These are phyloP conservation scores for Actenoides lindsayi DNA, from an alignment of 2,113 vertebrate species.

Conservation along the genomic window DNA sequence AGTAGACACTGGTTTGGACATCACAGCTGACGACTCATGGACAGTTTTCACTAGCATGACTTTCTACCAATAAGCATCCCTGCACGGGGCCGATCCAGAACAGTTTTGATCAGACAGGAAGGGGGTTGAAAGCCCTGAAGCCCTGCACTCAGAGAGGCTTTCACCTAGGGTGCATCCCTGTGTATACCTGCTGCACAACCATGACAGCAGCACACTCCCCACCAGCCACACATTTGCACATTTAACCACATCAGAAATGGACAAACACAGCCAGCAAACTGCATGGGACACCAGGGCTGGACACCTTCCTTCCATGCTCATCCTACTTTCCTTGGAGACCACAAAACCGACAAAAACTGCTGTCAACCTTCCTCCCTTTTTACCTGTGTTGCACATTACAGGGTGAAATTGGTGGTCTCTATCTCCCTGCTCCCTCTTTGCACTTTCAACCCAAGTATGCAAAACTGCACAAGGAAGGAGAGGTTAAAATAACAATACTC, in stretches of 20 bases:
- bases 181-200: not conserved
- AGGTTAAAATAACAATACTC: not conserved
- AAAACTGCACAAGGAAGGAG: not conserved
- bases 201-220: not conserved
- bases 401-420: not conserved
- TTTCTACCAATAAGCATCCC: not conserved
- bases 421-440: not conserved
- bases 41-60: not conserved
- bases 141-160: not conserved
- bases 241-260: not conserved
- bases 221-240: not conserved
- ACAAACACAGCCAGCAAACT: not conserved
- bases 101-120: not conserved
- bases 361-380: not conserved
- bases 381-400: not conserved
- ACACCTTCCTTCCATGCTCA: not conserved
- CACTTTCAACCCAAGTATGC: not conserved
- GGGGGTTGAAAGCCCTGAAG: not conserved
- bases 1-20: not conserved
- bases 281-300: not conserved
- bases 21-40: not conserved
- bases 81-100: not conserved
- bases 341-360: not conserved
- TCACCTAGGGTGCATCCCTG: not conserved
- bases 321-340: not conserved